These are phyloP conservation scores for Macropis europaea DNA, from an alignment of 2,888 invertebrate species.

Conservation along the genomic window DNA sequence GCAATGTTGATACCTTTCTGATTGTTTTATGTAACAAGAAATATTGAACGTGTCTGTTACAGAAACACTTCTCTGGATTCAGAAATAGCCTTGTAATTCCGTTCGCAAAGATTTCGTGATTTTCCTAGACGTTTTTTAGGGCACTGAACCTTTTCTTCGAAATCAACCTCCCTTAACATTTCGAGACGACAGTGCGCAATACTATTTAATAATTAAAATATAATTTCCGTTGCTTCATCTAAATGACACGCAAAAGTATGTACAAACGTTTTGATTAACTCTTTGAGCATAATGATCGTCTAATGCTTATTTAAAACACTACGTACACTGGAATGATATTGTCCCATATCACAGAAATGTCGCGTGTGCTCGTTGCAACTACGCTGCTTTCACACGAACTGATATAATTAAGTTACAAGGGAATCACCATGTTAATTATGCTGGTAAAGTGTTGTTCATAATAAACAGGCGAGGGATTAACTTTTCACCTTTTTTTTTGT, in stretches of 20 bases:
- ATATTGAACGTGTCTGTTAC: slow-evolving; percentile 16
- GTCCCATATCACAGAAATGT: slow-evolving; percentile 65
- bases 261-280: slow-evolving; percentile 53
- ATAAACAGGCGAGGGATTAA: not conserved
- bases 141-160: not conserved
- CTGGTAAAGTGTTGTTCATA: slow-evolving; percentile 4
- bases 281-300: slow-evolving; percentile 51
- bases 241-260: slow-evolving; percentile 18
- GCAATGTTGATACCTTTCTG: no score
- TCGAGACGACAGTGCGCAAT: not conserved
- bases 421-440: no score
- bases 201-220: slow-evolving; percentile 13
- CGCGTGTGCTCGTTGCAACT: slow-evolving; percentile 16
- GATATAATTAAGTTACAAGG: not conserved
- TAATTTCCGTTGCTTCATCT: slow-evolving; percentile 5
- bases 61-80: slow-evolving; percentile 17
- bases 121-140: not conserved
- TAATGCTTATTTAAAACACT: slow-evolving; percentile 40
- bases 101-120: slow-evolving; percentile 24
- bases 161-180: not conserved
- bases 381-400: not conserved
- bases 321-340: slow-evolving; percentile 63
- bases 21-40: slow-evolving; percentile 23
- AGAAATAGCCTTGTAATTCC: slow-evolving; percentile 10
- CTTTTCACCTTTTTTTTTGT: not conserved